Conservation (phyloP, 2,888 invertebrate genomes). For the Agrotis clavis region DNA sequence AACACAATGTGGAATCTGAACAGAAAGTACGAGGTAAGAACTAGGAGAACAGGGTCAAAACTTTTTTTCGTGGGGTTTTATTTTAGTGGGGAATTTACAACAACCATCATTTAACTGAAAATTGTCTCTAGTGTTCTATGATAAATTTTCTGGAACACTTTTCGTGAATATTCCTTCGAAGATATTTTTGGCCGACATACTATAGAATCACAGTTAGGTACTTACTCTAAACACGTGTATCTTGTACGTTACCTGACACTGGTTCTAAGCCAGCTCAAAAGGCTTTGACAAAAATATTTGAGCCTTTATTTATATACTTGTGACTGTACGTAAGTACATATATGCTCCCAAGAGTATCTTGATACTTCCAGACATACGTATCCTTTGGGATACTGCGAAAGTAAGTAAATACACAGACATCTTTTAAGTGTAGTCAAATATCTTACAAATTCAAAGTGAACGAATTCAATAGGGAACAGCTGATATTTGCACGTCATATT, state of each 20-base stretch:
- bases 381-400: conserved; percentile 29
- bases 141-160: too few relatives aligned
- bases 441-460: conserved; percentile 26
- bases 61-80: too few relatives aligned
- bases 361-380: conserved; percentile 22
- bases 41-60: too few relatives aligned
- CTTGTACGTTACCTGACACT: not conserved
- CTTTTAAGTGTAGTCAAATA: conserved; percentile 45
- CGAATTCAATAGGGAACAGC: conserved; percentile 14
- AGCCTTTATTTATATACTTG: not conserved
- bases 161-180: too few relatives aligned
- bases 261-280: not conserved
- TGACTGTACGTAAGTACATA: conserved; percentile 1
- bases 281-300: conserved; percentile 2
- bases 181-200: too few relatives aligned
- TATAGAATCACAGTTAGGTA: not conserved
- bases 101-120: too few relatives aligned
- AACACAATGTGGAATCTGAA: too few relatives aligned
- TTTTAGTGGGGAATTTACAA: too few relatives aligned
- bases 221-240: not conserved
- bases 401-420: conserved; percentile 29
- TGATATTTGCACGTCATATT: conserved; percentile 39
- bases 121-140: too few relatives aligned
- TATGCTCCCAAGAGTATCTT: conserved; percentile 8
- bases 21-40: too few relatives aligned